These are phyloP conservation scores for Medauroidea extradentata DNA, from an alignment of 1,140 invertebrate species.

Conservation along the genomic window DNA sequence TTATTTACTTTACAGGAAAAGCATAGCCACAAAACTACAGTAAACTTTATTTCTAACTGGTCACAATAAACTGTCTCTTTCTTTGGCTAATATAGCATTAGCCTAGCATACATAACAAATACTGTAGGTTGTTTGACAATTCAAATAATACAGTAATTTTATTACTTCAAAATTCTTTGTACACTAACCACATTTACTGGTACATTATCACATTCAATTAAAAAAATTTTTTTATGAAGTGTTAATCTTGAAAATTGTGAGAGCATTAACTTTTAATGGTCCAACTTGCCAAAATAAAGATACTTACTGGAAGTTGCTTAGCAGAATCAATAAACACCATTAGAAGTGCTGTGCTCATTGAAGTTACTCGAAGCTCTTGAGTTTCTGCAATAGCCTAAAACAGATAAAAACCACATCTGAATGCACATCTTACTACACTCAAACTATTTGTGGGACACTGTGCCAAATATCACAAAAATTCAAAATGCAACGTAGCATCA, in stretches of 20 bases:
- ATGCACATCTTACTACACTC: background rate
- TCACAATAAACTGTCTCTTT: too few relatives aligned
- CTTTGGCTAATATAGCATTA: too few relatives aligned
- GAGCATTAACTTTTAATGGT: background rate
- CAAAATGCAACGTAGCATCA: background rate
- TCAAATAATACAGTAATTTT: background rate
- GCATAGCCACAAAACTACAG: too few relatives aligned
- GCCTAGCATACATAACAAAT: too few relatives aligned
- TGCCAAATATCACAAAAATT: background rate
- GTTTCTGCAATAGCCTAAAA: conserved; percentile 69
- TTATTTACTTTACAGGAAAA: too few relatives aligned
- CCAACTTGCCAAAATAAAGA: too few relatives aligned
- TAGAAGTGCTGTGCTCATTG: conserved; percentile 71
- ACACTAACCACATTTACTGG: background rate
- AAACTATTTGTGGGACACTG: background rate
- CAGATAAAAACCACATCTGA: background rate
- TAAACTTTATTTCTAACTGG: too few relatives aligned
- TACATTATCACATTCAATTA: background rate
- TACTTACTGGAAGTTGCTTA: conserved; percentile 81
- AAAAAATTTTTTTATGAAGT: background rate
- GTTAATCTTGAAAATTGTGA: background rate
- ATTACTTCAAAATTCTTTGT: background rate
- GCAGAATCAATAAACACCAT: conserved; percentile 86
- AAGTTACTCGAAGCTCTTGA: conserved; percentile 65
- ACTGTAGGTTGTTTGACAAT: too few relatives aligned